phyloP scores from a whole-genome alignment of 35 echinoderm and acorn worm genomes.

The Strongylocentrotus purpuratus region DNA sequence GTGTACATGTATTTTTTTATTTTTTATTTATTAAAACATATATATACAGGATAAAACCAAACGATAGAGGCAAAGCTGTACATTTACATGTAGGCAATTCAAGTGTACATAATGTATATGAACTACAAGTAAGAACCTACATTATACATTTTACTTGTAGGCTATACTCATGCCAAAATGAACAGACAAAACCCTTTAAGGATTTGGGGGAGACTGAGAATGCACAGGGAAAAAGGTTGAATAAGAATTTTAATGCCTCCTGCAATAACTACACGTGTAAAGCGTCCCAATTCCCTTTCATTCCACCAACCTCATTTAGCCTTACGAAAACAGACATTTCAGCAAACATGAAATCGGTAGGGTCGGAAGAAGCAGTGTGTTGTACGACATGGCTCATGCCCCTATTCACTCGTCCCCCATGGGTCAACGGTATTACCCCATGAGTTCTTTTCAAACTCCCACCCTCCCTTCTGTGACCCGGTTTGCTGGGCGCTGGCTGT shows the following conservation, averaged over 20 bases:
- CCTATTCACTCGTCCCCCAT: not conserved
- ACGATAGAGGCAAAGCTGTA: too few species aligned
- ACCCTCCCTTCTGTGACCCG: not conserved
- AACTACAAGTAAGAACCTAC: too few species aligned
- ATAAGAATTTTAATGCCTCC: not conserved
- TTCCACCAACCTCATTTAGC: not conserved
- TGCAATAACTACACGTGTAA: not conserved
- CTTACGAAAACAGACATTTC: not conserved
- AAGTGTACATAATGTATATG: too few species aligned
- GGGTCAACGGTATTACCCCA: not conserved
- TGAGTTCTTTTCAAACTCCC: not conserved
- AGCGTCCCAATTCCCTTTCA: not conserved
- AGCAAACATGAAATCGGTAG: not conserved
- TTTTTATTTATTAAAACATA: too few species aligned
- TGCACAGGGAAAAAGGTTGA: not conserved
- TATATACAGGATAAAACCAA: too few species aligned
- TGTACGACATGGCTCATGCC: not conserved
- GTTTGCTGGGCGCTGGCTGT: not conserved
- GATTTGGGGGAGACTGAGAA: too few species aligned
- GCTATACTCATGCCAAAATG: too few species aligned
- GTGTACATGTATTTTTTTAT: too few species aligned
- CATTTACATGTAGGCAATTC: too few species aligned
- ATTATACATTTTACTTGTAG: too few species aligned
- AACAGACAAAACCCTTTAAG: too few species aligned
- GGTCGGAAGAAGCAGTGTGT: not conserved